Conservation (phyloP, 2,797 vertebrate genomes). For the Lemur catta region DNA sequence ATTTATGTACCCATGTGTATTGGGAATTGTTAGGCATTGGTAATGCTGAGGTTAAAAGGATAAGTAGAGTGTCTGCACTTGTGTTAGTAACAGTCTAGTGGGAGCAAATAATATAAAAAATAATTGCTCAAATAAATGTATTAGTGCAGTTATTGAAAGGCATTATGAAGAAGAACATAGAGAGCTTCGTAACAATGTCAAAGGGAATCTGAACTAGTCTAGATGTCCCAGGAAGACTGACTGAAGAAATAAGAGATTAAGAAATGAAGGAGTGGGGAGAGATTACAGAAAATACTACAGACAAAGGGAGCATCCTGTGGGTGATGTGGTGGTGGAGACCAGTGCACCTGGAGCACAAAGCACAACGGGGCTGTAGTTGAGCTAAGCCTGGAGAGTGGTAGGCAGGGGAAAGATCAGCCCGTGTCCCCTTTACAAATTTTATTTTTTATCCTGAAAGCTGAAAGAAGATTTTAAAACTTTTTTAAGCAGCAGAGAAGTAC, state of each 20-base stretch:
- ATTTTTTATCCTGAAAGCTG: background rate
- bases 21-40: background rate
- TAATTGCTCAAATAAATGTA: background rate
- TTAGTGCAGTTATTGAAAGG: background rate
- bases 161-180: background rate
- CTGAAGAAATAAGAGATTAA: background rate
- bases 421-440: background rate
- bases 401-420: no score
- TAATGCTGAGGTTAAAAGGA: background rate
- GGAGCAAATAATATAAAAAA: background rate
- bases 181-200: background rate
- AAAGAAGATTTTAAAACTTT: background rate
- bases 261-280: background rate
- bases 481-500: background rate
- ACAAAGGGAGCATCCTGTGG: fast-evolving
- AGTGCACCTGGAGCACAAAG: background rate
- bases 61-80: background rate
- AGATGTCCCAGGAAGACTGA: background rate
- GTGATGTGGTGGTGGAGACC: fast-evolving
- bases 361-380: fast-evolving
- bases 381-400: background rate
- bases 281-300: background rate
- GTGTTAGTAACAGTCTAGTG: background rate
- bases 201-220: background rate
- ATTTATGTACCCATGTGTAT: background rate